Evolutionary conservation across 2,113 vertebrate species (phyloP).

Genomic region (Atlantisia rogersi): DNA sequence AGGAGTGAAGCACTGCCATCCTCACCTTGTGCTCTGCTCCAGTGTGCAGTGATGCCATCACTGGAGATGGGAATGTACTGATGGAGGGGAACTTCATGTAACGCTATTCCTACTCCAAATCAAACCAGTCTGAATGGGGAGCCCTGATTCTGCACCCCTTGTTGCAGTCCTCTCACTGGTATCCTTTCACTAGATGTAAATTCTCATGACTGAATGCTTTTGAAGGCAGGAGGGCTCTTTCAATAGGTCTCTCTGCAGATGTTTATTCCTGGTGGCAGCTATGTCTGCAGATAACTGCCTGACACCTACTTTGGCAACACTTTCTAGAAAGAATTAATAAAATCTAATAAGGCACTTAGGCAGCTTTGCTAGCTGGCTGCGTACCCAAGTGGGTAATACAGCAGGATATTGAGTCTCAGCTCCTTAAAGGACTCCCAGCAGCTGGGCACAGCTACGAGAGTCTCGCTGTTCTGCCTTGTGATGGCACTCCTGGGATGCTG

Average conservation of each 20-base stretch:
- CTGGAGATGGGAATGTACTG: background rate
- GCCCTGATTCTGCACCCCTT: background rate
- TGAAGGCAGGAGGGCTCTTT: background rate
- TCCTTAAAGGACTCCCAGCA: background rate
- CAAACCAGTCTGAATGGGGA: background rate
- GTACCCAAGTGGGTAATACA: rapidly evolving
- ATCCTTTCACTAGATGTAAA: background rate
- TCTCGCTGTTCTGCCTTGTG: background rate
- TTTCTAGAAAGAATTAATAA: slow-evolving; percentile 9
- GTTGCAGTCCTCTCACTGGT: background rate
- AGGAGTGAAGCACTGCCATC: rapidly evolving
- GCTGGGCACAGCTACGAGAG: rapidly evolving
- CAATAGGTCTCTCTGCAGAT: background rate
- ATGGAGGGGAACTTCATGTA: rapidly evolving
- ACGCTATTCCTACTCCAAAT: background rate
- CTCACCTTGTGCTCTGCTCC: background rate
- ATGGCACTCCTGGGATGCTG: rapidly evolving
- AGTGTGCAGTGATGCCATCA: rapidly evolving
- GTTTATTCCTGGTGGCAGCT: background rate
- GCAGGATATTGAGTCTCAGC: background rate
- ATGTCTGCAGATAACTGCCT: background rate
- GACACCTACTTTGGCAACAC: background rate
- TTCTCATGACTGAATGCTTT: background rate
- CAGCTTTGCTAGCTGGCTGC: background rate
- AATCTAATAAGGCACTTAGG: background rate